phyloP scores from a whole-genome alignment of 2,888 invertebrate species.

The Mylabris sibirica region DNA sequence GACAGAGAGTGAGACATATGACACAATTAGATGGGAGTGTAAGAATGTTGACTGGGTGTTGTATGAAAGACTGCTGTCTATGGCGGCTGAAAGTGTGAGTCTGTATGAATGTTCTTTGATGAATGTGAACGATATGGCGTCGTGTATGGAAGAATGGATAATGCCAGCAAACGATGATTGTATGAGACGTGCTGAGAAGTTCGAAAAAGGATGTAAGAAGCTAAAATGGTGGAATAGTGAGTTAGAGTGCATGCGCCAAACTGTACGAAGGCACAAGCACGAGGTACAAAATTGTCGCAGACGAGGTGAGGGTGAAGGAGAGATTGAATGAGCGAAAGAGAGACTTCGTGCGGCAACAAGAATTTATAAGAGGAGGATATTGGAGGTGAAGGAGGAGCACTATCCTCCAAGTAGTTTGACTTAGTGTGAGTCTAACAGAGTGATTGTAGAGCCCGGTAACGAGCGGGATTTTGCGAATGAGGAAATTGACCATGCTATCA shows the following conservation, averaged over 20 bases:
- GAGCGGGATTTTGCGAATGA: background rate
- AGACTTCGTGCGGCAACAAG: background rate
- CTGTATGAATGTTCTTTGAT: background rate
- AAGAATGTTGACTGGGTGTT: background rate
- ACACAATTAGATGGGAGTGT: background rate
- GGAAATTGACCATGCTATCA: background rate
- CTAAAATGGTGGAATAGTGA: background rate
- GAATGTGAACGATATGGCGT: background rate
- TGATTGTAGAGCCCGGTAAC: no score
- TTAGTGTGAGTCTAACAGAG: no score
- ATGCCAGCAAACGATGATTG: background rate
- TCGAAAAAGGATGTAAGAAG: background rate
- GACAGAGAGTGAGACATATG: background rate
- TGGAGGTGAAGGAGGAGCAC: background rate
- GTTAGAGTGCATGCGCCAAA: background rate
- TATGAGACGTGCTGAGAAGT: background rate
- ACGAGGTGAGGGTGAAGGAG: no score
- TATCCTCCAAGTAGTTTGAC: no score
- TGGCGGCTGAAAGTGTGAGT: background rate
- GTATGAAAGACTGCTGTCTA: background rate
- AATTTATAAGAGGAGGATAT: slow-evolving; percentile 1
- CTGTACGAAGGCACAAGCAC: background rate
- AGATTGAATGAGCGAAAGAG: no score
- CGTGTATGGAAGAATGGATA: background rate
- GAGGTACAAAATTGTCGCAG: background rate